Conservation (phyloP, 2,888 invertebrate genomes). For the Aporophyla nigra region DNA sequence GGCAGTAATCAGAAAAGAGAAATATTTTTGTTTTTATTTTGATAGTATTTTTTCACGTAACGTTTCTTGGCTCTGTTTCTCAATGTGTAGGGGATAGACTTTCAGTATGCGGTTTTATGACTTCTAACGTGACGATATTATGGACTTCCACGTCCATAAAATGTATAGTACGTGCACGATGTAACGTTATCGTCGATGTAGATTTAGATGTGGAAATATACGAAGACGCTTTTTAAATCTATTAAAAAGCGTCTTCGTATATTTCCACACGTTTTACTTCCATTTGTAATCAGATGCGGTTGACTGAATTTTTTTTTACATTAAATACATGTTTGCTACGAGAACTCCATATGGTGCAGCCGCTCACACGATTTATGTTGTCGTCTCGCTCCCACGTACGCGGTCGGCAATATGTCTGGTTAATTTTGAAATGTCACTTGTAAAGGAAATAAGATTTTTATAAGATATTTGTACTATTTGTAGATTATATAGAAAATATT, state of each 20-base stretch:
- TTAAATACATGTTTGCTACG: background rate
- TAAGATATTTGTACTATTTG: constrained; percentile 36
- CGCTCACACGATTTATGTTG: background rate
- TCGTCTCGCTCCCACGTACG: background rate
- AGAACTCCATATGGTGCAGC: background rate
- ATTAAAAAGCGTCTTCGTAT: background rate
- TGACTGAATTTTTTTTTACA: background rate
- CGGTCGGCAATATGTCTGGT: background rate
- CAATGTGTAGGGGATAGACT: background rate
- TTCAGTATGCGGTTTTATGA: background rate
- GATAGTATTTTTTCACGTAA: constrained; percentile 13
- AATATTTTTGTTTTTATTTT: constrained; percentile 35
- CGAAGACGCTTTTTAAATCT: too few relatives aligned
- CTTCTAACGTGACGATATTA: background rate
- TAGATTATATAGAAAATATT: constrained; percentile 23
- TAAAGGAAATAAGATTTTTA: background rate
- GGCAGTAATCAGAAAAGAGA: background rate
- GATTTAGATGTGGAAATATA: too few relatives aligned
- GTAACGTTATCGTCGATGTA: background rate
- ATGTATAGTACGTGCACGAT: background rate
- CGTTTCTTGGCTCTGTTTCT: background rate
- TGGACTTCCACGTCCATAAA: background rate
- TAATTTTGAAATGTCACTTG: constrained; percentile 2
- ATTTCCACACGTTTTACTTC: background rate
- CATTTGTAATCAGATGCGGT: background rate